Conservation (phyloP, 2,797 vertebrate genomes). For the Eulemur rubriventer region DNA sequence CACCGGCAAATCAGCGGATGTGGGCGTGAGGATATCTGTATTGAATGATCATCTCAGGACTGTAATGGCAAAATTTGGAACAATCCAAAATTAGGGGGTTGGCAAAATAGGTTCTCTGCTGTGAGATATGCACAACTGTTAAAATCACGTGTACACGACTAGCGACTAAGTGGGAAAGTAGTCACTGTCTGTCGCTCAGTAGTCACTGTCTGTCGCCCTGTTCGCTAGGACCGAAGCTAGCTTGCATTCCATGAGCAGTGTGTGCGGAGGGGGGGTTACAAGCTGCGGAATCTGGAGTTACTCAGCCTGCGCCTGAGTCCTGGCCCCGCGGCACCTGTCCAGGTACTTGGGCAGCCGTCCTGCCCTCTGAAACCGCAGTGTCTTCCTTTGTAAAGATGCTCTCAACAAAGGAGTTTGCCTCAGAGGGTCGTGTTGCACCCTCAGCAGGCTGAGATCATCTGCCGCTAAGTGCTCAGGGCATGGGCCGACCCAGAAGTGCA, state of each 20-base stretch:
- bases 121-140: not conserved
- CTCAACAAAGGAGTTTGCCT: not conserved
- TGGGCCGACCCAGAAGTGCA: not conserved
- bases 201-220: not conserved
- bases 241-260: accelerated
- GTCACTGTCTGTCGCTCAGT: not conserved
- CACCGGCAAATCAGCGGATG: not conserved
- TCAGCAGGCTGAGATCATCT: not conserved
- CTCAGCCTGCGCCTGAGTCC: not conserved
- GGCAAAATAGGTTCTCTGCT: not conserved
- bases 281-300: not conserved
- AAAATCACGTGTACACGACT: not conserved
- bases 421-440: not conserved
- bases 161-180: not conserved
- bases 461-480: not conserved
- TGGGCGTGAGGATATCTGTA: not conserved
- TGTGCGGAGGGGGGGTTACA: no score
- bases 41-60: not conserved
- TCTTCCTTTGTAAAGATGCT: not conserved
- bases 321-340: not conserved
- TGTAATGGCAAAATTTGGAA: not conserved
- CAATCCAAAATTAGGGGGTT: not conserved
- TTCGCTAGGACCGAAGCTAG: not conserved
- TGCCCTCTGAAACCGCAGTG: not conserved
- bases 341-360: not conserved